These are phyloP conservation scores for Amiota communis DNA, from an alignment of 2,888 invertebrate genomes.

Conservation along the genomic window DNA sequence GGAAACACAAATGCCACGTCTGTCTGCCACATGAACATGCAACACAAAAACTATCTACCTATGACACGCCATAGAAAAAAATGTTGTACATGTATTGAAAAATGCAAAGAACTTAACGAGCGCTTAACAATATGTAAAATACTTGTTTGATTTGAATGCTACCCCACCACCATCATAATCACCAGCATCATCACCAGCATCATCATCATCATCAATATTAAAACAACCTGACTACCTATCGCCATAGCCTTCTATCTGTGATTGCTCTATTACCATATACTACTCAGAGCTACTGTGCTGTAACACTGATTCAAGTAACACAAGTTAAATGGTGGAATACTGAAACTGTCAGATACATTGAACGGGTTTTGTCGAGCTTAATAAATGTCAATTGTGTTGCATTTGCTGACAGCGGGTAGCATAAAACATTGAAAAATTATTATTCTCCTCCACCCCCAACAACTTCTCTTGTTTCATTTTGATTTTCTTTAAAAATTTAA, in stretches of 20 bases:
- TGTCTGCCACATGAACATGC: background rate
- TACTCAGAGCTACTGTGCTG: too few relatives aligned
- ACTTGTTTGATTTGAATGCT: background rate
- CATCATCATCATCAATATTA: too few relatives aligned
- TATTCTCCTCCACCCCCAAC: background rate
- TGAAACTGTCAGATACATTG: background rate
- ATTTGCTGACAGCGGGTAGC: background rate
- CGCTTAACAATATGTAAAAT: conserved; percentile 8
- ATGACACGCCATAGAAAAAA: background rate
- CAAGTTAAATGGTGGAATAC: too few relatives aligned
- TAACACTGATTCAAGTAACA: too few relatives aligned
- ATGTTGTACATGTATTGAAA: background rate
- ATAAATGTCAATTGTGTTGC: conserved; percentile 28
- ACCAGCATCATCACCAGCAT: background rate
- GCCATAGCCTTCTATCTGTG: too few relatives aligned
- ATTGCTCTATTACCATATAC: too few relatives aligned
- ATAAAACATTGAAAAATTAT: conserved; percentile 8
- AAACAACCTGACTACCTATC: too few relatives aligned
- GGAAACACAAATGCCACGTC: too few relatives aligned
- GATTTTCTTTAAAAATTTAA: background rate
- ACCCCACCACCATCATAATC: background rate
- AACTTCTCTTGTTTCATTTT: background rate
- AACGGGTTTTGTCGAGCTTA: conserved; percentile 5
- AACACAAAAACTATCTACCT: background rate
- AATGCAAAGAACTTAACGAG: conserved; percentile 16